Evolutionary conservation across 2,888 invertebrate genomes (phyloP).

Genomic region (Entomobrya proxima): DNA sequence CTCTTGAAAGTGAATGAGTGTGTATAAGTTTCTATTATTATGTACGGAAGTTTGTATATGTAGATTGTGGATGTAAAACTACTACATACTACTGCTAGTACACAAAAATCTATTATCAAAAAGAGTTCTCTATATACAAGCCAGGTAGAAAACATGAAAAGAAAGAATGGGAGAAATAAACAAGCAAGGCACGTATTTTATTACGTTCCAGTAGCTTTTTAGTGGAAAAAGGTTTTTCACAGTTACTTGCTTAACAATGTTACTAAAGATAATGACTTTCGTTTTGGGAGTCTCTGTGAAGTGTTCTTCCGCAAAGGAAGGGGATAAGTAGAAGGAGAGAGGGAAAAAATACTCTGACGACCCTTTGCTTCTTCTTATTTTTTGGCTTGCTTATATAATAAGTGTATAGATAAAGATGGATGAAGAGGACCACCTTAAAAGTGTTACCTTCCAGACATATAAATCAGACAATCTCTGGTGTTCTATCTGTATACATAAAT

Average conservation of each 20-base stretch:
- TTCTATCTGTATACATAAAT: slow-evolving; percentile 67
- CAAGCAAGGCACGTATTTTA: slow-evolving; percentile 67
- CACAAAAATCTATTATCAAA: not conserved
- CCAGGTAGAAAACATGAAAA: not conserved
- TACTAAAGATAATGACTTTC: slow-evolving; percentile 73
- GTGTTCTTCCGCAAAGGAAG: slow-evolving; percentile 71
- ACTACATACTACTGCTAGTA: too few species aligned
- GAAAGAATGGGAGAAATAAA: slow-evolving; percentile 48
- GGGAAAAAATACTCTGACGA: slow-evolving; percentile 66
- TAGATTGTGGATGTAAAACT: not conserved
- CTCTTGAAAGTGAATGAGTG: slow-evolving; percentile 20
- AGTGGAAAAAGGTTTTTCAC: slow-evolving; percentile 69
- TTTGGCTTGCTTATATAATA: too few species aligned
- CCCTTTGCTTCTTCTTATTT: too few species aligned
- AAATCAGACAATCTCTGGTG: slow-evolving; percentile 72
- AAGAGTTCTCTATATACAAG: not conserved
- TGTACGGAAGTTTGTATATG: not conserved
- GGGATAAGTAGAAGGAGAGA: too few species aligned
- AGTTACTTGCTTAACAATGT: slow-evolving; percentile 73
- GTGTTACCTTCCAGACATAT: slow-evolving; percentile 75
- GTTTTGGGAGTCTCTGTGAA: slow-evolving; percentile 72
- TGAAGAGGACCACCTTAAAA: slow-evolving; percentile 74
- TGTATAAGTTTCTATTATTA: not conserved
- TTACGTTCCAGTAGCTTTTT: slow-evolving; percentile 67
- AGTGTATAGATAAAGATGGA: too few species aligned